Evolutionary conservation across 2,113 vertebrate genomes (phyloP).

Genomic region (Kryptolebias marmoratus): DNA sequence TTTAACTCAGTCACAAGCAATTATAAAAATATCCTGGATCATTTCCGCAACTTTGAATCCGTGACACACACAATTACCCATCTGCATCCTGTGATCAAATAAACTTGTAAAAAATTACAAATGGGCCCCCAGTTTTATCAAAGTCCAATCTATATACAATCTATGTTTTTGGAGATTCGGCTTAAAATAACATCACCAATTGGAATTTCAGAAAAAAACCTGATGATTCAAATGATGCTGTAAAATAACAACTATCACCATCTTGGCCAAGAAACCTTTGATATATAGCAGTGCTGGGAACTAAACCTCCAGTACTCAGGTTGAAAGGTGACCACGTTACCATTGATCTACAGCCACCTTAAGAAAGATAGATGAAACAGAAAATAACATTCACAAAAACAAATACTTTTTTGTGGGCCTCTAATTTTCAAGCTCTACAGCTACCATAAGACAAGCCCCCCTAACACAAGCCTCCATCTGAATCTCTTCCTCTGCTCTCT

Average conservation of each 20-base stretch:
- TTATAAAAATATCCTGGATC: slow-evolving; percentile 36
- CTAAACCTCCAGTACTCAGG: neutral
- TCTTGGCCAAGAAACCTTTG: neutral
- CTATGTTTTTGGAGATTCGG: no score
- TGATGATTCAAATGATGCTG: no score
- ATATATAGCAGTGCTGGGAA: neutral
- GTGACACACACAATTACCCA: slow-evolving; percentile 71
- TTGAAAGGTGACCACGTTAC: neutral
- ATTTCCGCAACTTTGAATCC: slow-evolving; percentile 31
- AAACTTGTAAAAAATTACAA: slow-evolving; percentile 14
- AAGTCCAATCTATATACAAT: no score
- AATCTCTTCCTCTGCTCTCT: slow-evolving; percentile 12
- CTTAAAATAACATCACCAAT: no score
- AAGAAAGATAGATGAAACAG: neutral
- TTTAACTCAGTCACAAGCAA: slow-evolving; percentile 55
- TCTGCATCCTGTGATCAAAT: slow-evolving; percentile 73
- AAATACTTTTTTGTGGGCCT: neutral
- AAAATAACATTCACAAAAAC: neutral
- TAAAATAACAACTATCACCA: neutral
- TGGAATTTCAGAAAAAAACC: no score
- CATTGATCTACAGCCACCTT: neutral
- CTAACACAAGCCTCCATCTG: neutral
- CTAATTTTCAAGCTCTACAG: neutral
- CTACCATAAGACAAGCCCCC: neutral
- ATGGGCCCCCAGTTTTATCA: neutral